Evolutionary conservation across 2,797 vertebrate genomes (phyloP), one percentile per base, ranked within the genome.

Genomic region (Lerista edwardsae): DNA sequence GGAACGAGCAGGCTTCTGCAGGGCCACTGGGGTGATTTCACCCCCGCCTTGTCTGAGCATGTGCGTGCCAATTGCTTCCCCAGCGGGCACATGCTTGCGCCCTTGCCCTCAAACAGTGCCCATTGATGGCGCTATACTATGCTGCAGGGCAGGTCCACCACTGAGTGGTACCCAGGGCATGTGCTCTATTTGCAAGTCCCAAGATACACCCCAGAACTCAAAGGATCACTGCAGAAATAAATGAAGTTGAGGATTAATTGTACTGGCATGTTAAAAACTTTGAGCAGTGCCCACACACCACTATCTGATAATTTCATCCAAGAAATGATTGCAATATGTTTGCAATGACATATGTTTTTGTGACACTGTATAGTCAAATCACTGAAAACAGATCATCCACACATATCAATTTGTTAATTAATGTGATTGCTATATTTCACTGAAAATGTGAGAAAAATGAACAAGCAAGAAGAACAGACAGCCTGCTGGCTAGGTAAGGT

Each of bases 361-460:
- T 51, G 44, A 76, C 41, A 89, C 86, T 10, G 15, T 57, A 44
- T 39, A 67, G 0, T 10, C 11, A 29, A 6, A 68, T 21, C 7
- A 44, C 41, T 44, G 41, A 44, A 4, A 44, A 0, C 61, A 76
- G 34, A 64, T 84, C 61, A 82, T 59, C 82, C 51, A 57, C 0
- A 31, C 25, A 79, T 31, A 11, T 85, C 34, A 44, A 9, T 44
- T 23, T 23, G 39, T 76, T 39, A 59, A 8, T 1, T 25, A 8
- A 67, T 80, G 51, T 39, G 79, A 82, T 41, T 12, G 9, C 83
- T 59, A 61, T 3, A 59, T 41, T 89, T 86, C 0, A 47, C 81
- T 82, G 39, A 65, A 80, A 83, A 61, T 0, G 65, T 78, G 36
- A 64, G n/a, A 27, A 59, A 76, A 80, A 55, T 44, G 79, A 17